Percentiles rank a stretch among this genome's conserved stretches.
These are phyloP conservation scores for Tenthredo livida DNA, from an alignment of 2,888 invertebrate species.

Conservation along the genomic window DNA sequence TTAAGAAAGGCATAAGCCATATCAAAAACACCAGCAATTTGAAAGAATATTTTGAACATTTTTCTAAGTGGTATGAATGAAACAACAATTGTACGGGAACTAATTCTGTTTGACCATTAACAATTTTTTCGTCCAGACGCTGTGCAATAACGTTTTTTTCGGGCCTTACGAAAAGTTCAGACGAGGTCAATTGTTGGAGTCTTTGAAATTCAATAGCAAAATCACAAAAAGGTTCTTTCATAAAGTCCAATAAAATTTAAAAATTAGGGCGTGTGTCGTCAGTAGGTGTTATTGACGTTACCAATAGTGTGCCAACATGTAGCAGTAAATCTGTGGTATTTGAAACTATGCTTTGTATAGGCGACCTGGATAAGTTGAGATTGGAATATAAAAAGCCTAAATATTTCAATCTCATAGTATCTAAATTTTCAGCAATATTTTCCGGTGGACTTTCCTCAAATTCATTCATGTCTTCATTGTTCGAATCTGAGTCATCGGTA, in stretches of 20 bases:
- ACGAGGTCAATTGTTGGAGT: neutral
- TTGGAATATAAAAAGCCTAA: conserved; percentile 5
- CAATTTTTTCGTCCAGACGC: neutral
- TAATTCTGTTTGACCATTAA: neutral
- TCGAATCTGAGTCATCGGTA: too few species aligned
- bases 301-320: neutral
- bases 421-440: neutral
- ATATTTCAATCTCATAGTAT: neutral
- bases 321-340: neutral
- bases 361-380: neutral
- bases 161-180: neutral
- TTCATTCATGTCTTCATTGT: too few species aligned
- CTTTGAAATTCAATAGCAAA: neutral
- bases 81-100: neutral
- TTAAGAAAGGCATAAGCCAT: neutral
- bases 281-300: neutral
- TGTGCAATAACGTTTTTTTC: conserved; percentile 8
- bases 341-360: neutral
- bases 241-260: neutral
- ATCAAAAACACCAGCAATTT: neutral
- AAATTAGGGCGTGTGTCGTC: neutral
- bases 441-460: neutral
- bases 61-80: neutral
- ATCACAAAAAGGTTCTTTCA: neutral
- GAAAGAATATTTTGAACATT: neutral